Evolutionary conservation across 1,140 invertebrate genomes (phyloP).

Genomic region (Lordiphosa stackelbergi): DNA sequence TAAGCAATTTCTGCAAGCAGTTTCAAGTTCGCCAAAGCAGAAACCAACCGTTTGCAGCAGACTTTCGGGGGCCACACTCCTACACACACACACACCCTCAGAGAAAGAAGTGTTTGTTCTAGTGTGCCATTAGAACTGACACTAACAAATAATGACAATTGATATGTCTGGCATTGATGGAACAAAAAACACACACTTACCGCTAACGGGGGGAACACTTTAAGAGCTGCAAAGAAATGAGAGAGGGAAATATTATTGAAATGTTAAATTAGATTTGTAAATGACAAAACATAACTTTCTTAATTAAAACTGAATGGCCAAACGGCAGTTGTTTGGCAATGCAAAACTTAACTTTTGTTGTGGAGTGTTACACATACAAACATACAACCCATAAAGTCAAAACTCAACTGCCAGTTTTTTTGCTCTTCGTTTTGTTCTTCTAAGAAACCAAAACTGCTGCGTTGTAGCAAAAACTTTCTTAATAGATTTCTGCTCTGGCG

Average conservation of each 20-base stretch:
- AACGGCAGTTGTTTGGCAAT: background rate
- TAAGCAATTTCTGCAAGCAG: conserved; percentile 16
- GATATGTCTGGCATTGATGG: conserved; percentile 61
- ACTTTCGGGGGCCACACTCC: conserved; percentile 40
- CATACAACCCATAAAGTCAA: conserved; percentile 58
- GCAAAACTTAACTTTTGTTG: background rate
- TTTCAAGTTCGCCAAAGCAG: conserved; percentile 34
- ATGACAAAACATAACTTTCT: conserved; percentile 56
- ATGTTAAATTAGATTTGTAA: conserved; percentile 55
- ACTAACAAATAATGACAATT: conserved; percentile 60
- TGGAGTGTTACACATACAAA: background rate
- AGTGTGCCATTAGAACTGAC: conserved; percentile 29
- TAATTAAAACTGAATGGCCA: conserved; percentile 68
- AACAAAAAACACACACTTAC: conserved; percentile 8
- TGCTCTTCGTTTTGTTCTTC: conserved; percentile 29
- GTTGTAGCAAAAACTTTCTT: conserved; percentile 71
- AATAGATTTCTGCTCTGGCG: conserved; percentile 67
- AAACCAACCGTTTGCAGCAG: conserved; percentile 7
- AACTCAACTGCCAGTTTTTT: conserved; percentile 56
- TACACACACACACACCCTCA: background rate
- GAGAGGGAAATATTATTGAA: conserved; percentile 7
- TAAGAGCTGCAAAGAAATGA: conserved; percentile 1
- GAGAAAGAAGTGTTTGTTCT: conserved; percentile 28
- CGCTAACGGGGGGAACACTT: background rate
- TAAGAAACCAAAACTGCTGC: conserved; percentile 62